Base-by-base conservation (phyloP, 2,888 invertebrate genomes). In the Chironomus tentans region DNA sequence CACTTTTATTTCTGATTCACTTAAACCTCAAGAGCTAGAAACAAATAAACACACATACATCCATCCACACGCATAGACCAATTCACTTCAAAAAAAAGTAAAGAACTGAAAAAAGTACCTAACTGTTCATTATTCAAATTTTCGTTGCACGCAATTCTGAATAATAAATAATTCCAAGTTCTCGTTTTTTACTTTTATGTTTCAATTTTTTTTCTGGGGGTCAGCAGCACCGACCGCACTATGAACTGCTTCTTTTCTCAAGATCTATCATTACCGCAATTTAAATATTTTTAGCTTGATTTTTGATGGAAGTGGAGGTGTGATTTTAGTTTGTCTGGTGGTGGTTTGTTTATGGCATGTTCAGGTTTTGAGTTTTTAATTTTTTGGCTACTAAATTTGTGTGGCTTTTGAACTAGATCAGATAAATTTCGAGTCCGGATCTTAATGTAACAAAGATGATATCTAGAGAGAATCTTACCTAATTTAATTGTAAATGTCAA, bases 71-170 rank as follows among this genome's bases (percentile, higher is more conserved):
- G 38, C 38, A 38, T 38, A 38, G 38, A 38, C 38, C 10, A 38
- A 10, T 38, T 38, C 38, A 38, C 38, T 38, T 38, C 38, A 38
- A 38, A 38, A 38, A 10, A 38, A 38, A 38, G 10, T 38, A 38
- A 38, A 38, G 38, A 38, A 38, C 38, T 38, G 10, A 38, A 38
- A 38, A 38, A 38, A 38, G 38, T 38, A 38, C 38, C 22, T 72
- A 72, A 72, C 72, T 72, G 72, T 72, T 61, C 72, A 72, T 72
- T 72, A 72, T 72, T 72, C 72, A 72, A 72, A 72, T 72, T 72
- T 72, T 72, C 65, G 72, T 38, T 72, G 72, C 72, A 72, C 72
- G 72, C 72, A 72, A 72, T 72, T 72, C 72, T 72, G 22, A 72
- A 72, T 72, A 72, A 72, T 72, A 72, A 72, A 72, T 72, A 72